These are phyloP conservation scores for Paramisgurnus dabryanus DNA, from an alignment of 2,113 vertebrate genomes.

Conservation along the genomic window DNA sequence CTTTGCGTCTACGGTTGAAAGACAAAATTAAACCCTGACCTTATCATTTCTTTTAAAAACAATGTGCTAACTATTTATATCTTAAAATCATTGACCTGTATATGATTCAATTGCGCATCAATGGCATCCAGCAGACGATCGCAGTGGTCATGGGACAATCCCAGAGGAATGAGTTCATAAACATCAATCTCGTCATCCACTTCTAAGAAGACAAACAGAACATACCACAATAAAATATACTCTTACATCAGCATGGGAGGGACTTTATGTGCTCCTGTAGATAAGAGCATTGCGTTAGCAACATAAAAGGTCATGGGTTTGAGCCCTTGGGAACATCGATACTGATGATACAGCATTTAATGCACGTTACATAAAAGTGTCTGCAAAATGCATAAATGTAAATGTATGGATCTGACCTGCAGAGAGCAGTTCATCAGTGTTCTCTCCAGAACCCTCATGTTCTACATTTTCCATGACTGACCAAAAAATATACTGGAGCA, in stretches of 20 bases:
- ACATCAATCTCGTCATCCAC: conserved; percentile 1
- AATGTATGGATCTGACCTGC: conserved; percentile 54
- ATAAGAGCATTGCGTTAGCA: too few species aligned
- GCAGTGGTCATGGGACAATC: conserved; percentile 54
- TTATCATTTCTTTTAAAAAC: neutral
- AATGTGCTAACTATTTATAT: neutral
- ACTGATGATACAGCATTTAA: too few species aligned
- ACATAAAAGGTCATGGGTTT: too few species aligned
- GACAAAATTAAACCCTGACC: neutral
- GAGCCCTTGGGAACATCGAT: too few species aligned
- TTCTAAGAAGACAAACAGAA: conserved; percentile 45
- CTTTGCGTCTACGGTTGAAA: conserved; percentile 15
- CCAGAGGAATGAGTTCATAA: conserved; percentile 1
- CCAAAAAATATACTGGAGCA: neutral
- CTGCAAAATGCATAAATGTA: neutral
- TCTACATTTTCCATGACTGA: conserved; percentile 58
- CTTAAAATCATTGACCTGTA: conserved; percentile 64
- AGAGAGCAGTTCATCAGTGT: conserved; percentile 57
- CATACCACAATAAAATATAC: neutral
- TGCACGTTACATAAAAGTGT: too few species aligned
- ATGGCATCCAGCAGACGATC: conserved; percentile 69
- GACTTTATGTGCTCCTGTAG: neutral
- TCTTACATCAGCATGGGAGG: neutral
- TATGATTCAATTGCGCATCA: conserved; percentile 62
- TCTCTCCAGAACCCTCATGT: conserved; percentile 34